These are phyloP conservation scores for Cataglyphis albicans DNA, from an alignment of 2,888 invertebrate genomes.

Conservation along the genomic window DNA sequence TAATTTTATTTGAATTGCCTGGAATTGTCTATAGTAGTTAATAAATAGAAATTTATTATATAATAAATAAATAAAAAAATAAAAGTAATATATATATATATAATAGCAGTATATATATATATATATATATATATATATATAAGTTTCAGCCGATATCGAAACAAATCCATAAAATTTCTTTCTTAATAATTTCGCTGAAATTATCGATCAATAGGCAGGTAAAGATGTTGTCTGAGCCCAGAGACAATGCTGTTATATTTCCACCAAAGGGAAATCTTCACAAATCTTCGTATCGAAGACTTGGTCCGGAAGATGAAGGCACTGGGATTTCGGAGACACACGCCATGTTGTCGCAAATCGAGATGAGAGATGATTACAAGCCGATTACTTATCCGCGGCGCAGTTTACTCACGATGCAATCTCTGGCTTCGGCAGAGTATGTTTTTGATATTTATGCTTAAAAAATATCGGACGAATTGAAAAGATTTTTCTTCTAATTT, in stretches of 20 bases:
- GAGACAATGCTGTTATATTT: slow-evolving; percentile 70
- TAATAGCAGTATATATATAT: too few species aligned
- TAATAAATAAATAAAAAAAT: not conserved
- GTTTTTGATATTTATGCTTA: not conserved
- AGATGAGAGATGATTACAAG: slow-evolving; percentile 63
- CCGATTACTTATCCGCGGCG: slow-evolving; percentile 66
- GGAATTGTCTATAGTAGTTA: not conserved
- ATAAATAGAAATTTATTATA: not conserved
- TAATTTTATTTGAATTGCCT: not conserved
- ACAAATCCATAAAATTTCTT: not conserved
- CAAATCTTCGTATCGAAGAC: slow-evolving; percentile 71
- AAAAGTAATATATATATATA: too few species aligned
- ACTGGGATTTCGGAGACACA: slow-evolving; percentile 75
- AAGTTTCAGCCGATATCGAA: not conserved
- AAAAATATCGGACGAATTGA: not conserved
- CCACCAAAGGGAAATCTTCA: slow-evolving; percentile 72
- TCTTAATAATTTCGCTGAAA: slow-evolving; percentile 24
- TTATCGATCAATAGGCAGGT: slow-evolving; percentile 71
- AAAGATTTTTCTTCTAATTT: not conserved
- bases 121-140: not conserved
- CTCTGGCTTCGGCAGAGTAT: slow-evolving; percentile 70
- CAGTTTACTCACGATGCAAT: slow-evolving; percentile 69
- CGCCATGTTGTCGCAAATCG: slow-evolving; percentile 72
- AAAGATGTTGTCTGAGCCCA: slow-evolving; percentile 68
- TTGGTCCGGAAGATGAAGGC: slow-evolving; percentile 64